These are phyloP conservation scores for Archocentrus centrarchus DNA, from an alignment of 2,113 vertebrate species.

Conservation along the genomic window DNA sequence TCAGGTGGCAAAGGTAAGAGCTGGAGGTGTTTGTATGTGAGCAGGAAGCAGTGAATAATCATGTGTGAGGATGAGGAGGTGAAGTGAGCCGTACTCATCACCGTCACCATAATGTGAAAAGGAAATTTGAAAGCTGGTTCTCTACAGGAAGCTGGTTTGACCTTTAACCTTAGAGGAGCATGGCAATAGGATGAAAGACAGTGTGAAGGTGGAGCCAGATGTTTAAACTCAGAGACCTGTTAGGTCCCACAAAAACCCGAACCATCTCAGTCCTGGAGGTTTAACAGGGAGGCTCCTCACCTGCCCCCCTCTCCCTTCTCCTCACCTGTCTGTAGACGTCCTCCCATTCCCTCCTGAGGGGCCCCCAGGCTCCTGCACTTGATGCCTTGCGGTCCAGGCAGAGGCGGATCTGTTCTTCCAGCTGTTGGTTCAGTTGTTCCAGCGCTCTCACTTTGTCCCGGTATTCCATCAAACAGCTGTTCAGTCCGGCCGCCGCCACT, in stretches of 20 bases:
- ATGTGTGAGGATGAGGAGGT: too few species aligned
- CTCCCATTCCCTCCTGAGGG: slow-evolving; percentile 86
- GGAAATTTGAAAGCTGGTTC: neutral
- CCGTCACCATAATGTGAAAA: neutral
- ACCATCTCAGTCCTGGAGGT: too few species aligned
- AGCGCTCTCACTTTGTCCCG: slow-evolving; percentile 90
- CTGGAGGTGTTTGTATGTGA: too few species aligned
- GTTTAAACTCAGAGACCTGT: neutral
- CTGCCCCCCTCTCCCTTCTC: neutral
- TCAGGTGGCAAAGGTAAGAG: neutral
- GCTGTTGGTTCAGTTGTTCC: slow-evolving; percentile 90
- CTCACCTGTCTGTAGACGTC: slow-evolving; percentile 89
- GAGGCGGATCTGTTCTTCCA: slow-evolving; percentile 89
- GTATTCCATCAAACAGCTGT: slow-evolving; percentile 90
- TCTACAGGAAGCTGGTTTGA: neutral
- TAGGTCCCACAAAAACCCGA: too few species aligned
- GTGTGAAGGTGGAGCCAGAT: neutral
- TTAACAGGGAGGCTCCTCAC: too few species aligned
- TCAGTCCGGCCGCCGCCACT: slow-evolving; percentile 79
- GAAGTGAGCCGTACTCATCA: neutral
- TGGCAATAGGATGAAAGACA: neutral
- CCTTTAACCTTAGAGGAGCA: neutral
- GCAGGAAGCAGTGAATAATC: too few species aligned
- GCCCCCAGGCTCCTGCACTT: slow-evolving; percentile 83
- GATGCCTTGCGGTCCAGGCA: slow-evolving; percentile 87